Evolutionary conservation across 2,888 invertebrate species (phyloP).

Genomic region (Hartigia nigra): DNA sequence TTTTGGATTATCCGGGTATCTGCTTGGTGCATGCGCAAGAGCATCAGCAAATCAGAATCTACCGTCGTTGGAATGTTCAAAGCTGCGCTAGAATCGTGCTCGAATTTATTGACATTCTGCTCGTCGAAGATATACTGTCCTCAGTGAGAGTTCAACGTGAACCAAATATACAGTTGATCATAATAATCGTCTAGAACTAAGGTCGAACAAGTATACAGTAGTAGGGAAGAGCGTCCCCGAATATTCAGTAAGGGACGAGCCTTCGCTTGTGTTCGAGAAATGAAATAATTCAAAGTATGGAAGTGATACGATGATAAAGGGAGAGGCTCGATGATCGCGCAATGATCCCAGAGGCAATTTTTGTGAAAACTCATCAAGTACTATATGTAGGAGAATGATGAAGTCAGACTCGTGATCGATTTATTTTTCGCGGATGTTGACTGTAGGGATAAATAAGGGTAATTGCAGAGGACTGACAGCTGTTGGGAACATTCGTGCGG

Average conservation of each 20-base stretch:
- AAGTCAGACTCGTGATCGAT: slow-evolving; percentile 7
- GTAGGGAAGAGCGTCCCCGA: not conserved
- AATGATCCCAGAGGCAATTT: not conserved
- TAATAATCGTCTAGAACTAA: slow-evolving; percentile 3
- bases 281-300: not conserved
- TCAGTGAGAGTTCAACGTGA: not conserved
- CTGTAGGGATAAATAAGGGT: slow-evolving; percentile 28
- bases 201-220: not conserved
- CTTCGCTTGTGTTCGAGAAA: not conserved
- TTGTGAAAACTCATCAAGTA: not conserved
- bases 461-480: slow-evolving; percentile 21
- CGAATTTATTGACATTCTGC: slow-evolving; percentile 60
- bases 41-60: slow-evolving; percentile 23
- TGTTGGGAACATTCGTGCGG: slow-evolving; percentile 1
- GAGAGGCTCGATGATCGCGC: not conserved
- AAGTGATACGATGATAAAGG: not conserved
- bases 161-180: not conserved
- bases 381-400: not conserved
- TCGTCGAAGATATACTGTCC: slow-evolving; percentile 18
- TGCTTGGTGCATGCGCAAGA: slow-evolving; percentile 22
- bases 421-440: slow-evolving; percentile 33
- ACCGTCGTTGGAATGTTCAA: slow-evolving; percentile 20
- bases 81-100: slow-evolving; percentile 50
- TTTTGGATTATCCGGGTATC: not conserved
- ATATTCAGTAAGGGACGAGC: not conserved